Conservation (phyloP, 2,888 invertebrate species). For the Patella ulyssiponensis region DNA sequence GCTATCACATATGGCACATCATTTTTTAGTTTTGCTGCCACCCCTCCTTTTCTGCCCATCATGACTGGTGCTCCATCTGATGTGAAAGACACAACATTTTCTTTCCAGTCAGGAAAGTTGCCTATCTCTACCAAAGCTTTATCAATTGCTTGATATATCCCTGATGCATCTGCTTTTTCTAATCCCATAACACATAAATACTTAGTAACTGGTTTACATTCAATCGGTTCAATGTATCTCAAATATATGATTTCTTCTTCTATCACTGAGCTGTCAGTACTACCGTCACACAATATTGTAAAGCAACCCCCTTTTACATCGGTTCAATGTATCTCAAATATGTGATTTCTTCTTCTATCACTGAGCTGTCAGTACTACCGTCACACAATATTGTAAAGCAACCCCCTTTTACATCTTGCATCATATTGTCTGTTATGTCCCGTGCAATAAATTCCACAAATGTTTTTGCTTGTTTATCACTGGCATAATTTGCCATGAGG, state of each 20-base stretch:
- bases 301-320: constrained; percentile 8
- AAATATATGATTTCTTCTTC: constrained; percentile 13
- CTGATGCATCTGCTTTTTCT: constrained; percentile 10
- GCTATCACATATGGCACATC: constrained; percentile 5
- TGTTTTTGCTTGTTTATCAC: constrained; percentile 8
- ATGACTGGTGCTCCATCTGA: constrained; percentile 12
- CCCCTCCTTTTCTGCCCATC: constrained; percentile 13
- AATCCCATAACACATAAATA: constrained; percentile 10
- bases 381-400: too few species aligned
- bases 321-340: too few species aligned
- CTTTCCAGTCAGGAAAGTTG: constrained; percentile 6
- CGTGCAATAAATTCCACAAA: constrained; percentile 8
- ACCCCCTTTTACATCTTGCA: too few species aligned
- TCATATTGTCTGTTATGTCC: not conserved
- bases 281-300: constrained; percentile 4
- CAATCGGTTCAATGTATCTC: constrained; percentile 8
- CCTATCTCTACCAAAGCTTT: constrained; percentile 11
- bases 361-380: too few species aligned
- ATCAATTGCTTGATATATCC: constrained; percentile 4
- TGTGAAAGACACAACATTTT: constrained; percentile 1
- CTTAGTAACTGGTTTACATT: constrained; percentile 10
- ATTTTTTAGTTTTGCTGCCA: not conserved
- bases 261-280: constrained; percentile 7
- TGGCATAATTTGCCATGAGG: constrained; percentile 12
- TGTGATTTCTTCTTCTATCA: too few species aligned